Base-by-base conservation (phyloP, 2,113 vertebrate species). In the Taurulus bubalis region DNA sequence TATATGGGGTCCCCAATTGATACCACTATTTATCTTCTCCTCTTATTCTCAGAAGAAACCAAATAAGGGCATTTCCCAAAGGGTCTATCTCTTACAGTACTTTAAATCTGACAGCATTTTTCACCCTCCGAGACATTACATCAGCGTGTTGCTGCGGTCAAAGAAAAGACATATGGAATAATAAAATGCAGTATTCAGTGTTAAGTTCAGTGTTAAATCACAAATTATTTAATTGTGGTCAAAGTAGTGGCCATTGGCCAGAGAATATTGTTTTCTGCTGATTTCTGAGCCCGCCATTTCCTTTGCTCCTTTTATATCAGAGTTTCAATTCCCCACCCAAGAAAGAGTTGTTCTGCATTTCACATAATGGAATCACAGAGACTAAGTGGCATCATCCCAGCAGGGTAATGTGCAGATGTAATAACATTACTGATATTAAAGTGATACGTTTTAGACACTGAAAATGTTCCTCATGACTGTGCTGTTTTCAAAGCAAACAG, bases 381-480 rank as follows among this genome's bases (percentile, higher is more conserved):
- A 81, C 72, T 60, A 71, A 87, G 77, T 76, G 67, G 79, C 47
- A 36, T 63, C 47, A 63, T 45, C 74, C 34, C 51, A 77, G 15
- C 71, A 45, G 75, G 47, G n/a, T 63, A 88, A 75, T 77, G 62
- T 67, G 56, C 56, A 56, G 15, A 62, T 83, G 59, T 76, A 85
- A 89, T 80, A 63, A 4, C 30, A 90, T 90, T 79, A 79, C 42
- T 69, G 63, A 71, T 79, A 90, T 87, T 88, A 76, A 89, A 79
- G 78, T 84, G 67, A 82, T 47, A 83, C 51, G 45, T 68, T 83
- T 73, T 38, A 75, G 71, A 82, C 71, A 45, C 70, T 6, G 34
- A 77, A 64, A 58, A 69, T 60, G 53, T 58, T 34, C 12, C 15
- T 68, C 53, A 75, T 59, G 47, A 32, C 28, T 42, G 8, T 6